Evolutionary conservation across 2,797 vertebrate genomes (phyloP).

Genomic region (Siniperca scherzeri): DNA sequence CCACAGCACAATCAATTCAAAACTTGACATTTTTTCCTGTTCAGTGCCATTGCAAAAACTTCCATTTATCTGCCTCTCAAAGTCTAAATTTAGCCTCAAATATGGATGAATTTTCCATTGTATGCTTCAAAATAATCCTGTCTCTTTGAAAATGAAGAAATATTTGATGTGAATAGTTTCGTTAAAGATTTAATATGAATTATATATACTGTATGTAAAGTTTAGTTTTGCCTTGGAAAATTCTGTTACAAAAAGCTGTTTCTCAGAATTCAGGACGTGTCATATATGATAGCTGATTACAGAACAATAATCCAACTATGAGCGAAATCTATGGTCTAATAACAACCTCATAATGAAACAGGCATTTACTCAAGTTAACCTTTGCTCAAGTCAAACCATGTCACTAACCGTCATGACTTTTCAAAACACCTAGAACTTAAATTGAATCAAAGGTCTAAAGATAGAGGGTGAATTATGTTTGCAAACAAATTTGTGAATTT

Average conservation of each 20-base stretch:
- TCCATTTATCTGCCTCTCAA: constrained; percentile 3
- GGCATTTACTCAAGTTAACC: background rate
- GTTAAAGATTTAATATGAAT: background rate
- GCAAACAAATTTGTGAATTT: background rate
- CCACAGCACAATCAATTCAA: background rate
- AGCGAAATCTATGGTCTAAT: background rate
- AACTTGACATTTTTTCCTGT: constrained; percentile 30
- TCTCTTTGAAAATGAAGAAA: background rate
- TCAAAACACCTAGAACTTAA: background rate
- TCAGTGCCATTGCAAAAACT: background rate
- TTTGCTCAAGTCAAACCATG: background rate
- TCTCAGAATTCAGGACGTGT: background rate
- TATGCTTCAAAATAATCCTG: too few relatives aligned
- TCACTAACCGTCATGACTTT: background rate
- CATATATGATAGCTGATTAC: background rate
- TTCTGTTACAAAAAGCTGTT: background rate
- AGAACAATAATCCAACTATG: background rate
- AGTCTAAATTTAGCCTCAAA: background rate
- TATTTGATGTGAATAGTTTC: background rate
- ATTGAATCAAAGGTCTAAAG: background rate
- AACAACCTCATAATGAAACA: background rate
- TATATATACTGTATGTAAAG: background rate
- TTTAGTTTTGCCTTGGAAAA: background rate
- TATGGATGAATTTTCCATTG: background rate
- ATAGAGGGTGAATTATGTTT: background rate